Evolutionary conservation across 2,888 invertebrate genomes (phyloP).

Genomic region (Thalpophila matura): DNA sequence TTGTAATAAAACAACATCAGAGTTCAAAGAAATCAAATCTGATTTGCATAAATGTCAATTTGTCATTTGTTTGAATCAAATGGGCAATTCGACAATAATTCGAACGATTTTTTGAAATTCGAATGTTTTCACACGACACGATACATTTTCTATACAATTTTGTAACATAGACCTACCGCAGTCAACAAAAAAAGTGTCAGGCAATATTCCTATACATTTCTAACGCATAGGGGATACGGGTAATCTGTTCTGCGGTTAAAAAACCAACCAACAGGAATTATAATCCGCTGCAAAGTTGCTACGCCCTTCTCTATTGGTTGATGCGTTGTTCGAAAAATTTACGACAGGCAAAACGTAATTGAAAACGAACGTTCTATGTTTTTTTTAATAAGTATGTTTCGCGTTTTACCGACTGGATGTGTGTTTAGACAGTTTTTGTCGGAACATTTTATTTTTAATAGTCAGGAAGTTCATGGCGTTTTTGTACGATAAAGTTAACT

Average conservation of each 20-base stretch:
- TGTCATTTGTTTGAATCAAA: no score
- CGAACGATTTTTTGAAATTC: no score
- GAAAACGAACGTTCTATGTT: conserved; percentile 65
- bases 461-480: conserved; percentile 14
- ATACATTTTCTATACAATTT: conserved; percentile 36
- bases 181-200: conserved; percentile 58
- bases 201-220: conserved; percentile 65
- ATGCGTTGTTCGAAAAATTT: conserved; percentile 62
- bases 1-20: no score
- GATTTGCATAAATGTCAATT: no score
- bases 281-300: conserved; percentile 65
- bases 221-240: conserved; percentile 86
- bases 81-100: no score
- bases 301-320: conserved; percentile 62
- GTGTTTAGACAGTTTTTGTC: conserved; percentile 18
- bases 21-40: no score
- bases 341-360: conserved; percentile 71
- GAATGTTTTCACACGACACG: conserved; percentile 10
- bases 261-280: conserved; percentile 62
- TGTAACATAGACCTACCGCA: conserved; percentile 71
- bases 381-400: conserved; percentile 53
- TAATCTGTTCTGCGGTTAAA: conserved; percentile 84
- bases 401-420: conserved; percentile 29
- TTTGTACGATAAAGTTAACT: conserved; percentile 2
- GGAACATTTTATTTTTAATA: background rate